Evolutionary conservation across 2,113 vertebrate genomes (phyloP).

Genomic region (Odocoileus hemionus): DNA sequence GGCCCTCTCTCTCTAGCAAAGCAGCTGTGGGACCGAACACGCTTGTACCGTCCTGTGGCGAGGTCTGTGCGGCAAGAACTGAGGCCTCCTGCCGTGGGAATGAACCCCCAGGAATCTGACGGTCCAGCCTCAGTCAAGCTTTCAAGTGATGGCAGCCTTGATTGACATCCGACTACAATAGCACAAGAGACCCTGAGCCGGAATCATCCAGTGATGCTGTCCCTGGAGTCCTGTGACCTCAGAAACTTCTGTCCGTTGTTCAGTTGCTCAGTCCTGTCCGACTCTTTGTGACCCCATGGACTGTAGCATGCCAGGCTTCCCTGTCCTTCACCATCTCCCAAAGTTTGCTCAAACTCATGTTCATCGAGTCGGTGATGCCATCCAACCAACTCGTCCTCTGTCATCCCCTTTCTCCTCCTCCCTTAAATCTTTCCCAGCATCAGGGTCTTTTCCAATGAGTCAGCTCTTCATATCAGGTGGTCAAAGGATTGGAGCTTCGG

Average conservation of each 20-base stretch:
- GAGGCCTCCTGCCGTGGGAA: not conserved
- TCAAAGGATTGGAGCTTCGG: not conserved
- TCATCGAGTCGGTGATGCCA: not conserved
- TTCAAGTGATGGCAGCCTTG: not conserved
- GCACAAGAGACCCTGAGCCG: fast-evolving
- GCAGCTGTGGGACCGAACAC: not conserved
- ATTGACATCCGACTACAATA: fast-evolving
- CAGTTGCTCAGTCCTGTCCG: fast-evolving
- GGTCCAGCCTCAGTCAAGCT: not conserved
- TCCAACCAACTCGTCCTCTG: not conserved
- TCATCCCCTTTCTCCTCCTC: not conserved
- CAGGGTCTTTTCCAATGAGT: not conserved
- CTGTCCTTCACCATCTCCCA: not conserved
- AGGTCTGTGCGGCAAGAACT: too few relatives aligned
- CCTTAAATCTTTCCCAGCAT: not conserved
- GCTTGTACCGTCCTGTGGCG: not conserved
- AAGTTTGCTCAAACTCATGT: not conserved
- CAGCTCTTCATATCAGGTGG: not conserved
- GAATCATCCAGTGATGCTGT: fast-evolving
- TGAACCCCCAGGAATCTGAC: not conserved
- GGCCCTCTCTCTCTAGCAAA: not conserved
- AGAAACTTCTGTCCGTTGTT: not conserved
- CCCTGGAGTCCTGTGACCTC: not conserved
- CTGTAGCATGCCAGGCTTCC: not conserved
- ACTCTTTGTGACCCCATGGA: not conserved